Percentiles rank a stretch among this genome's conserved stretches.
Evolutionary conservation across 2,888 invertebrate species (phyloP).

Genomic region (Drosophila silvestris): DNA sequence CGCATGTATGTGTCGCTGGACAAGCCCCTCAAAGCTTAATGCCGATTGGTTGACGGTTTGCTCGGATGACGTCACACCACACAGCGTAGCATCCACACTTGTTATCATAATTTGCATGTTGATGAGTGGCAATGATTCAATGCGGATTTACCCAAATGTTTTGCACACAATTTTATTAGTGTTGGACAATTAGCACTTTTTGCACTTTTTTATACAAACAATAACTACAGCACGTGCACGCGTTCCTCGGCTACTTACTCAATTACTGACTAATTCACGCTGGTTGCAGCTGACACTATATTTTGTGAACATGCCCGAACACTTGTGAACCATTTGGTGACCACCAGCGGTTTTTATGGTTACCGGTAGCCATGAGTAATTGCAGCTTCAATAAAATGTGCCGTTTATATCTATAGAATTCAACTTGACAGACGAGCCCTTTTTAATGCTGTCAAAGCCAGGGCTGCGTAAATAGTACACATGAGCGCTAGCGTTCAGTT

Average conservation of each 20-base stretch:
- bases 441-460: constrained; percentile 29
- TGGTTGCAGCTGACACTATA: constrained; percentile 6
- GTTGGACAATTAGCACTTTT: background rate
- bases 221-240: constrained; percentile 24
- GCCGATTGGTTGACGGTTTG: constrained; percentile 58
- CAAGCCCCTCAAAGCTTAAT: constrained; percentile 64
- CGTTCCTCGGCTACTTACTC: constrained; percentile 34
- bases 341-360: constrained; percentile 24
- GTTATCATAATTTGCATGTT: constrained; percentile 27
- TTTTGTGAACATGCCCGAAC: background rate
- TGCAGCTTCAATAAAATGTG: background rate
- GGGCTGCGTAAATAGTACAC: constrained; percentile 19
- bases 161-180: background rate
- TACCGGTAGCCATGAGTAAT: constrained; percentile 29
- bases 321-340: constrained; percentile 13
- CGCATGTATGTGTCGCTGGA: constrained; percentile 15
- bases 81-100: constrained; percentile 12
- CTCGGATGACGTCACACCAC: constrained; percentile 50
- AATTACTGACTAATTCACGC: background rate
- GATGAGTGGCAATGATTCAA: constrained; percentile 7
- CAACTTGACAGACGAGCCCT: constrained; percentile 48
- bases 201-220: constrained; percentile 14
- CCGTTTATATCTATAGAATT: constrained; percentile 1
- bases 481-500: constrained; percentile 25
- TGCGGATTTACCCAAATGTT: constrained; percentile 14